These are phyloP conservation scores for Gobiocypris rarus DNA, from an alignment of 2,113 vertebrate species.

Conservation along the genomic window DNA sequence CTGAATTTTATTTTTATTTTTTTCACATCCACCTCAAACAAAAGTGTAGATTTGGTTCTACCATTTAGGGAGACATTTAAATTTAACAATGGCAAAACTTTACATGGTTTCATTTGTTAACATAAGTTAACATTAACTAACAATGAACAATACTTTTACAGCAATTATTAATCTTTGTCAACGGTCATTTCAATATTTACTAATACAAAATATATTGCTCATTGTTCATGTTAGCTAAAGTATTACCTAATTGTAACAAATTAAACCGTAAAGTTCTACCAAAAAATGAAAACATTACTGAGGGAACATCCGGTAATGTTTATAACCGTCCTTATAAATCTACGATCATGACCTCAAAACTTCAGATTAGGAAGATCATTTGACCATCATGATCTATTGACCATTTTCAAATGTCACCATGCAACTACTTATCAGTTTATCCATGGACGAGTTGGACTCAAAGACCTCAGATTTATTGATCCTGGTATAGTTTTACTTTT, in stretches of 20 bases:
- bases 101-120: too few species aligned
- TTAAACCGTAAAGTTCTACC: too few species aligned
- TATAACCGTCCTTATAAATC: neutral
- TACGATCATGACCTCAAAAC: neutral
- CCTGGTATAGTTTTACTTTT: constrained; percentile 25
- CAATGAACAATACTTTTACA: too few species aligned
- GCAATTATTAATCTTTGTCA: too few species aligned
- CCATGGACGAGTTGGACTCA: neutral
- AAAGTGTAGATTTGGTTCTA: neutral
- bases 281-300: neutral
- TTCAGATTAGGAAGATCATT: neutral
- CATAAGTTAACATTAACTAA: too few species aligned
- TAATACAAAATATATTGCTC: too few species aligned
- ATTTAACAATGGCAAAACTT: too few species aligned
- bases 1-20: too few species aligned
- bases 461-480: constrained; percentile 20
- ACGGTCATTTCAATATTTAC: too few species aligned
- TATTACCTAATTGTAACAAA: too few species aligned
- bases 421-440: neutral
- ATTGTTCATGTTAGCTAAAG: too few species aligned
- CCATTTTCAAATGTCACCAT: neutral
- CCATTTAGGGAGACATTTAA: neutral
- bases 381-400: neutral
- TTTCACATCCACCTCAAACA: neutral
- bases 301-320: neutral